phyloP scores from a whole-genome alignment of 2,888 invertebrate genomes.

The Hoplodrina ambigua region DNA sequence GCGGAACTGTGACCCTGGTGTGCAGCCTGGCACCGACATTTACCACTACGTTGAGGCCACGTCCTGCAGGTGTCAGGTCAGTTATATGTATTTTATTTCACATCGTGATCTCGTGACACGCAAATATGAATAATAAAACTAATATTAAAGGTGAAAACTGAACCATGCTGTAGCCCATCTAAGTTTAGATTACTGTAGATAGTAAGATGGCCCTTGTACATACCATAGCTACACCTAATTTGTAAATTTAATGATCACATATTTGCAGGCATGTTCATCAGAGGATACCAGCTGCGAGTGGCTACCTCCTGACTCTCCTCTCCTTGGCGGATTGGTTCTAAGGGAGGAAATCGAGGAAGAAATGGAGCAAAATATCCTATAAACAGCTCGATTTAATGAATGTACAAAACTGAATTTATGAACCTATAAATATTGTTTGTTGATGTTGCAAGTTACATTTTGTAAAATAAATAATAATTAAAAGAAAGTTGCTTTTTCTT shows the following conservation, averaged over 20 bases:
- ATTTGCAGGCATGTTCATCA: slow-evolving; percentile 83
- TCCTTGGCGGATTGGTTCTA: slow-evolving; percentile 80
- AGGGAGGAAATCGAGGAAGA: slow-evolving; percentile 83
- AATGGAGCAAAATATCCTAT: slow-evolving; percentile 64
- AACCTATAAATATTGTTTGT: slow-evolving; percentile 1
- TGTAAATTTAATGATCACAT: neutral
- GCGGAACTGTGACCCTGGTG: slow-evolving; percentile 94
- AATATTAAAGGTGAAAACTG: too few species aligned
- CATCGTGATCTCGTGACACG: neutral
- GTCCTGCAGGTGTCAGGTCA: slow-evolving; percentile 93
- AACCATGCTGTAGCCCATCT: too few species aligned
- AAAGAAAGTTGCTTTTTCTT: neutral
- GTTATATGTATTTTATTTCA: slow-evolving; percentile 10
- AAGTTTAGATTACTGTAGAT: too few species aligned
- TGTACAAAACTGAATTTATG: slow-evolving; percentile 12
- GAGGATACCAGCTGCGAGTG: slow-evolving; percentile 89
- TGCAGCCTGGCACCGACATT: slow-evolving; percentile 92
- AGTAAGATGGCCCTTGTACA: too few species aligned
- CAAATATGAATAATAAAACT: too few species aligned
- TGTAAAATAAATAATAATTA: slow-evolving; percentile 15
- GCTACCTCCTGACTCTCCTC: slow-evolving; percentile 84
- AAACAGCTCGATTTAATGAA: slow-evolving; percentile 4
- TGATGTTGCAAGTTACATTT: slow-evolving; percentile 71
- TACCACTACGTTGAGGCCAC: slow-evolving; percentile 95
- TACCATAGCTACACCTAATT: too few species aligned